phyloP scores from a whole-genome alignment of 2,797 vertebrate species.

The Bovichtus diacanthus region DNA sequence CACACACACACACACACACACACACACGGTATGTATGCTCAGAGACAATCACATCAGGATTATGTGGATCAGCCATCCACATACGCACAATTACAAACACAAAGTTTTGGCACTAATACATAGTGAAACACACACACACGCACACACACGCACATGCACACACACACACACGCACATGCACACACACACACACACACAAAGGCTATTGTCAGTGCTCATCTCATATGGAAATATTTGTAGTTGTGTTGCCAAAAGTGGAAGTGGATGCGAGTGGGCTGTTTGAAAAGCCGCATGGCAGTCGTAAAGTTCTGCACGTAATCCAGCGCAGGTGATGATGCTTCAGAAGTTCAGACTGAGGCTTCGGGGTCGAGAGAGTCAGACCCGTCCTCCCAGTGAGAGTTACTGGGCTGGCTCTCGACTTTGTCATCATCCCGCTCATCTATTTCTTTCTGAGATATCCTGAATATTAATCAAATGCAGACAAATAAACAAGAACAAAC shows the following conservation, averaged over 20 bases:
- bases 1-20: constrained; percentile 18
- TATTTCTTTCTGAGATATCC: neutral
- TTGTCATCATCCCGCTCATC: neutral
- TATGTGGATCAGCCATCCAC: no score
- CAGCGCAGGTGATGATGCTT: neutral
- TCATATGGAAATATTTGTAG: constrained; percentile 63
- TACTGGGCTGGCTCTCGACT: neutral
- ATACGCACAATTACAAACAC: no score
- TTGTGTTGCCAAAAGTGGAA: constrained; percentile 58
- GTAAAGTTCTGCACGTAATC: constrained; percentile 56
- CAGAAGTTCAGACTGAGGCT: constrained; percentile 21
- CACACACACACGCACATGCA: constrained; percentile 11
- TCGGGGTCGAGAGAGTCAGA: constrained; percentile 28
- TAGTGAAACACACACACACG: neutral
- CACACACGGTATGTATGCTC: no score
- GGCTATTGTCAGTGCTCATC: constrained; percentile 58
- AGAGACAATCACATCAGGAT: no score
- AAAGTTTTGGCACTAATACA: no score
- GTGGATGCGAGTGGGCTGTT: constrained; percentile 44
- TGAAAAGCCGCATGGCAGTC: constrained; percentile 34
- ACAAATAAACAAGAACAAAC: neutral
- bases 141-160: constrained; percentile 7
- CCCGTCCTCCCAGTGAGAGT: neutral
- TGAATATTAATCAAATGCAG: neutral
- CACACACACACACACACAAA: constrained; percentile 12